Base-by-base conservation (phyloP, 2,113 vertebrate species). In the Malurus alboscapulatus region DNA sequence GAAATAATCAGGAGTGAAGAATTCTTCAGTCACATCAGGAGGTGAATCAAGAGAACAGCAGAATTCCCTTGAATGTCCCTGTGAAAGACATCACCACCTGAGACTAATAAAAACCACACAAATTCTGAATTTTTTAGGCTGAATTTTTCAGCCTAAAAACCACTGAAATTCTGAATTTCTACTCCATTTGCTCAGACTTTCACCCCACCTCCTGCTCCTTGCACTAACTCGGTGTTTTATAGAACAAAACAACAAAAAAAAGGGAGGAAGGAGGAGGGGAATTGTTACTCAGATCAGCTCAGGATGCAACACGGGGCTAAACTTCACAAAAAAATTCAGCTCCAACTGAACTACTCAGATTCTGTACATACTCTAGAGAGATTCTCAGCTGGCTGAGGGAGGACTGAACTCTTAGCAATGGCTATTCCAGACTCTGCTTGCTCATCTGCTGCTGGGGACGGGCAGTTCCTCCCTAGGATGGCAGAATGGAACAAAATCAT, bases 1-100 rank as follows among this genome's bases (percentile, higher is more conserved):
- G 78, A 95, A 95, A 86, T 79, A 90, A 67, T 95, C 96, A 73
- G 94, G 80, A 95, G 97, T 96, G 55, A 97, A 93, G 96, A 96
- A 98, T 91, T 98, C 97, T 92, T 97, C 96, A 69, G 93, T 87
- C 69, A 51, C 50, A 27, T 94, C 95, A 61, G 91, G 86, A 84
- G 94, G 94, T 80, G 95, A 97, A 71, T 87, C 58, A 38, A 65
- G 40, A 34, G 91, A 97, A 90, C 53, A 57, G 73, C 45, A 13
- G 4, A 93, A 94, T 38, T 79, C 84, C 40, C 67, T 15, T 6
- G 85, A 75, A 44, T 27, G 84, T 10, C 69, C 89, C 97, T 97
- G 84, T 63, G 44, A 94, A 95, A 90, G 26, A 94, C 69, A 54
- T 16, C 5, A 92, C 4, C 36, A 84, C 44, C 17, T 61, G 53